A percentile compares a stretch with the other conserved stretches of the same genome.
These are phyloP conservation scores for Helicoverpa assulta DNA, from an alignment of 2,888 invertebrate genomes.

Conservation along the genomic window DNA sequence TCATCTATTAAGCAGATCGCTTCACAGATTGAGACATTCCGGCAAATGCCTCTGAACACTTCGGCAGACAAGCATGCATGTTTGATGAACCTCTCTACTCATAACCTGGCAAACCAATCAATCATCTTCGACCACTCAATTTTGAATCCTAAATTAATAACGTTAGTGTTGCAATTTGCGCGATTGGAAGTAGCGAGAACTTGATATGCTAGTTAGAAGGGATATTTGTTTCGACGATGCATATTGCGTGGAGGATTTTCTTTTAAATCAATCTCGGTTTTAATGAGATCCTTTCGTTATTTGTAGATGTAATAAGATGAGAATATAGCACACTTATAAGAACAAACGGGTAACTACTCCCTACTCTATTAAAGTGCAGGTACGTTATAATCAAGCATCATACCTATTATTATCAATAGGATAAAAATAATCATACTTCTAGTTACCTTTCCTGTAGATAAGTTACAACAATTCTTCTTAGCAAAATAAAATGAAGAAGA, in stretches of 20 bases:
- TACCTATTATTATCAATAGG: no score
- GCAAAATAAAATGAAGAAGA: no score
- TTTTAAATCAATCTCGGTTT: background rate
- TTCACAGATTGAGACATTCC: conserved; percentile 45
- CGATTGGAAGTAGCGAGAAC: conserved; percentile 10
- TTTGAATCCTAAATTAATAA: conserved; percentile 28
- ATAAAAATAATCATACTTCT: no score
- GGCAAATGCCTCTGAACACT: conserved; percentile 31
- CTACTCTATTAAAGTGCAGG: no score
- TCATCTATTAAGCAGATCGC: conserved; percentile 41
- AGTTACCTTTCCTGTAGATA: no score
- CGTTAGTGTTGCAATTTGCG: conserved; percentile 14
- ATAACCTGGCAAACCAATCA: conserved; percentile 31
- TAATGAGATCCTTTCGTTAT: conserved; percentile 4
- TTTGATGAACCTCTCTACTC: conserved; percentile 57
- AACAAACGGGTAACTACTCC: background rate
- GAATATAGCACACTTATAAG: background rate
- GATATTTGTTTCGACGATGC: conserved; percentile 26
- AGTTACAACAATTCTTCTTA: no score
- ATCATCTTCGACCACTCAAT: conserved; percentile 28
- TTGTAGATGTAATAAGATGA: background rate
- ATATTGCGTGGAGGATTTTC: conserved; percentile 10
- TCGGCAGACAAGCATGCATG: conserved; percentile 50
- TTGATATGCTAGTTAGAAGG: conserved; percentile 42
- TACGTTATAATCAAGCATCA: no score